Base-by-base conservation (phyloP, 2,113 vertebrate species). In the Panthera uncia region DNA sequence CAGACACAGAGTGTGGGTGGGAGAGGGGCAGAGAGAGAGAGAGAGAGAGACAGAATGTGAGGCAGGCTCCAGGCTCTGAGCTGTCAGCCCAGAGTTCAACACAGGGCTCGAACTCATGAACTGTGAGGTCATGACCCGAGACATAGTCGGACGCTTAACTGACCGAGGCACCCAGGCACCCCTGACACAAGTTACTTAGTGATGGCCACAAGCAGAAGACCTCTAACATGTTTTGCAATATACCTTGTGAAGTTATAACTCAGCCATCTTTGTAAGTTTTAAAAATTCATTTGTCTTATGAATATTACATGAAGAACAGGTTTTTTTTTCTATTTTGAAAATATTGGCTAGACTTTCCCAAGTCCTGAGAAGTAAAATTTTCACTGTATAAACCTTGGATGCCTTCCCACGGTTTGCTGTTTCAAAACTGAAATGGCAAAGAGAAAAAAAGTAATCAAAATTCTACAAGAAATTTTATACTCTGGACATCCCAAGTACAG, bases 281-380 rank as follows among this genome's bases (percentile, higher is more conserved):
- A 96, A 97, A 97, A 93, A 97, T 95, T 91, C 79, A 96, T 95
- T 95, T 97, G 45, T 87, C 74, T 95, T 79, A 95, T 97, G 94
- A 97, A 97, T 97, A 96, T 97, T 98, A 79, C 92, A 97, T 95
- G 90, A 97, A 52, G 61, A 66, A 41, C 1, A 91, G 9, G 10
- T 41, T 65, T n/a, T 88, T 90, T 81, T 91, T 73, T 36, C 31
- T 93, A 65, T 69, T 89, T 91, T 48, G 57, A 50, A 57, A 84
- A 71, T 90, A 94, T 83, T 82, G 65, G 93, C 48, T 69, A 88
- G 86, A 83, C 48, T 92, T 57, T 96, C 12, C 55, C 31, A 86
- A 83, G 76, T 73, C 80, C 69, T 33, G 50, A 55, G 61, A 80
- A 92, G 66, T 65, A 91, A 83, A 92, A 52, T 91, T 93, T 95